Conservation (phyloP, 1,140 invertebrate genomes). For the Euwallacea similis region DNA sequence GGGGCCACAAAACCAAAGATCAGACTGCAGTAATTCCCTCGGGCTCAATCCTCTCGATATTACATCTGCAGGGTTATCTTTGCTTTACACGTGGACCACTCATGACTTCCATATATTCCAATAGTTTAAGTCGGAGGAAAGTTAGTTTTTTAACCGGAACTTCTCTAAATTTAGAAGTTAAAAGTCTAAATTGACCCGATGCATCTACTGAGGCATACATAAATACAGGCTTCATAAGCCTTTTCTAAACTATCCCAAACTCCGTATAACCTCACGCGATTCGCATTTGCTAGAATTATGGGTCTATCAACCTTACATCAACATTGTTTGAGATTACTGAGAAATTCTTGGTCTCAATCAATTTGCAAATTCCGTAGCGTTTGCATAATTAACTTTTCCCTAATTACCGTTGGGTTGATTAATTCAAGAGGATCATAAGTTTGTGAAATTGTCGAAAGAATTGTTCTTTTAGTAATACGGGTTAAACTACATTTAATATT, state of each 20-base stretch:
- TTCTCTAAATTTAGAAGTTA: constrained; percentile 49
- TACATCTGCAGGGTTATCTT: constrained; percentile 51
- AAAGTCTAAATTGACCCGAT: not conserved
- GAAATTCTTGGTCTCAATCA: constrained; percentile 54
- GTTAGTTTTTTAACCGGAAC: constrained; percentile 50
- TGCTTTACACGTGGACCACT: constrained; percentile 53
- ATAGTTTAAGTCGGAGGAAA: constrained; percentile 49
- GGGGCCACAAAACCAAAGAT: constrained; percentile 31
- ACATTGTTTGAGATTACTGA: constrained; percentile 36
- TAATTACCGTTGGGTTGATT: constrained; percentile 11
- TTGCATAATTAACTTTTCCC: too few species aligned
- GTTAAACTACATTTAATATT: constrained; percentile 1
- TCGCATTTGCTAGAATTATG: constrained; percentile 21
- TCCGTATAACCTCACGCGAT: constrained; percentile 43
- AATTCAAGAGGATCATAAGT: constrained; percentile 46
- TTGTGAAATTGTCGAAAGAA: constrained; percentile 43
- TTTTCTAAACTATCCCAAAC: constrained; percentile 48
- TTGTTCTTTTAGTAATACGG: constrained; percentile 42
- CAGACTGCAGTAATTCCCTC: not conserved
- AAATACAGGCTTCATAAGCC: constrained; percentile 48
- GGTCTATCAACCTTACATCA: constrained; percentile 43
- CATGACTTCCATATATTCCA: constrained; percentile 40
- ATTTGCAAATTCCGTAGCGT: constrained; percentile 49
- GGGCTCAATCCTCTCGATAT: constrained; percentile 30
- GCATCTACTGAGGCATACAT: constrained; percentile 21